Evolutionary conservation across 2,797 vertebrate species (phyloP).

Genomic region (Anabacerthia variegaticeps): DNA sequence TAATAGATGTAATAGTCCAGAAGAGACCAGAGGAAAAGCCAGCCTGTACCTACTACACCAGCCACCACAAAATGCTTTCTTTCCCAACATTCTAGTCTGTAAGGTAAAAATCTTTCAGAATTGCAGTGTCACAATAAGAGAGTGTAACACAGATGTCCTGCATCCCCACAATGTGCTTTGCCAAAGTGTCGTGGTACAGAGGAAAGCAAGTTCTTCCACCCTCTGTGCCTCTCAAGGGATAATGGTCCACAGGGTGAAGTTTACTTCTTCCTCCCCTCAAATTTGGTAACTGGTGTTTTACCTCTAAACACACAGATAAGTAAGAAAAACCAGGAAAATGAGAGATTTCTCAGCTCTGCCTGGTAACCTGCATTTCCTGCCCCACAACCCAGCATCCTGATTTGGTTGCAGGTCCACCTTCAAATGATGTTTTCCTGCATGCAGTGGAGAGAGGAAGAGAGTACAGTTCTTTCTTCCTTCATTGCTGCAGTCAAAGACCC

Average conservation of each 20-base stretch:
- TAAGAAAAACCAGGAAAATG: background rate
- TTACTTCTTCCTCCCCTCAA: background rate
- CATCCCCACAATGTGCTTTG: background rate
- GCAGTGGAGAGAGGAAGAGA: background rate
- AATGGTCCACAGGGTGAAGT: background rate
- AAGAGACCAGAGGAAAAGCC: conserved; percentile 23
- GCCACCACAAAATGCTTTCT: background rate
- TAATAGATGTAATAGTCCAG: conserved; percentile 36
- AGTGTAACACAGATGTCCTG: background rate
- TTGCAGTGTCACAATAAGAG: background rate
- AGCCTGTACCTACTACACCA: background rate
- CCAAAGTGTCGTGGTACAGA: background rate
- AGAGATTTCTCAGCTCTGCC: background rate
- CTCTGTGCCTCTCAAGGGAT: background rate
- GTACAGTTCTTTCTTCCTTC: background rate
- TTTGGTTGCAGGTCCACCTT: background rate
- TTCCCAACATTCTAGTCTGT: background rate
- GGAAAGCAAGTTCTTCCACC: background rate
- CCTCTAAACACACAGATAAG: background rate
- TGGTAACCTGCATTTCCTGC: background rate
- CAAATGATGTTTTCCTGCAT: background rate
- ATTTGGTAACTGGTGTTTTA: background rate
- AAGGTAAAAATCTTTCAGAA: background rate
- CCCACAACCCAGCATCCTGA: background rate
- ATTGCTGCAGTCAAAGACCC: background rate